These are phyloP conservation scores for Lutjanus erythropterus DNA, from an alignment of 2,113 vertebrate species.

Conservation along the genomic window DNA sequence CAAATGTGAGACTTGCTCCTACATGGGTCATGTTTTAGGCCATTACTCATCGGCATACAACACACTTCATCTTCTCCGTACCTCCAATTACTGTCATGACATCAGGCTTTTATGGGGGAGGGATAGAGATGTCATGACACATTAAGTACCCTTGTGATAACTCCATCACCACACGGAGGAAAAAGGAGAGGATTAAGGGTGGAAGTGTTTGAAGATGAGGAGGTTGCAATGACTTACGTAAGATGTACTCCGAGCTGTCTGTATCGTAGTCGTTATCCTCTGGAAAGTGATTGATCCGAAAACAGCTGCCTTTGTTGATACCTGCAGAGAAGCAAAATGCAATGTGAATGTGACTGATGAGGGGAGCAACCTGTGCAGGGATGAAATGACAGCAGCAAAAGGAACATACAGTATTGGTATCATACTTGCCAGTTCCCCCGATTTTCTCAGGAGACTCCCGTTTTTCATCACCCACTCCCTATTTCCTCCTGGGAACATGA, in stretches of 20 bases:
- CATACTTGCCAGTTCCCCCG: too few relatives aligned
- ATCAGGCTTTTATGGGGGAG: conserved; percentile 58
- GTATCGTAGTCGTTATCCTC: conserved; percentile 97
- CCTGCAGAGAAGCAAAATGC: conserved; percentile 81
- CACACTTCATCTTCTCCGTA: conserved; percentile 45
- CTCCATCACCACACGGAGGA: conserved; percentile 35
- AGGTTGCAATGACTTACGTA: conserved; percentile 89
- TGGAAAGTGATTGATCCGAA: conserved; percentile 97
- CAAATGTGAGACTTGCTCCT: conserved; percentile 8
- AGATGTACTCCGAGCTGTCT: conserved; percentile 96
- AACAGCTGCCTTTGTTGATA: conserved; percentile 96
- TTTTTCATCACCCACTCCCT: too few relatives aligned
- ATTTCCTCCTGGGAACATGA: too few relatives aligned
- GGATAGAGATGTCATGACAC: conserved; percentile 55
- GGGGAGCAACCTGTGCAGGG: neutral
- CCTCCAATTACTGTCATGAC: conserved; percentile 57
- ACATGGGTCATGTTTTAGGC: conserved; percentile 1
- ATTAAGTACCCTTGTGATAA: conserved; percentile 57
- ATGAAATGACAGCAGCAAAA: neutral
- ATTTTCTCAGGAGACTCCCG: too few relatives aligned
- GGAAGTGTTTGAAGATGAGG: conserved; percentile 56
- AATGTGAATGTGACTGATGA: conserved; percentile 14
- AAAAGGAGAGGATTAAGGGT: conserved; percentile 43
- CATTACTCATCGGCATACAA: conserved; percentile 29
- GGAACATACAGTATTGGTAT: too few relatives aligned